Evolutionary conservation across 2,113 vertebrate species (phyloP), one percentile per base, ranked within the genome.

Genomic region (Ovis canadensis): DNA sequence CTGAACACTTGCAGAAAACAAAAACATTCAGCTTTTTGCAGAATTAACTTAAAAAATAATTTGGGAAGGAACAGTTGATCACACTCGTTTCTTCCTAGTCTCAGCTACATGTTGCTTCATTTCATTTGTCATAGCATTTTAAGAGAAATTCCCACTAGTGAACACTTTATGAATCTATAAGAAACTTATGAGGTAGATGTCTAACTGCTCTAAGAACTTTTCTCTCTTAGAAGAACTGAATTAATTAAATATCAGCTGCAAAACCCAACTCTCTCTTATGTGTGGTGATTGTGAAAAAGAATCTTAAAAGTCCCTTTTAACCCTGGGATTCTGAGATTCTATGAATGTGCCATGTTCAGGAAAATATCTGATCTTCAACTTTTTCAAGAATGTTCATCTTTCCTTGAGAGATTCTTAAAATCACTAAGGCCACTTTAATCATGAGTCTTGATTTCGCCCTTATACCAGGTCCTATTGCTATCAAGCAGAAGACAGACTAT

Each of bases 381-480:
- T 87, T 62, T 90, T 90, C 11, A 85, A 97, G 86, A 91, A 45
- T 77, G 60, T 89, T 93, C 94, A 48, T 36, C 25, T 91, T 92
- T 80, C 82, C 57, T 81, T 92, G 78, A 97, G 85, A 96, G 62
- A 62, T 19, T 89, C 71, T 93, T 88, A 91, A 93, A 96, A 82
- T 87, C 94, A 96, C 67, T 36, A 84, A 96, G 85, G 36, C n/a
- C 83, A 86, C 80, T 91, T 84, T 96, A 80, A 92, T 96, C 89
- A 90, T 6, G 8, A 91, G 14, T 74, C 48, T 95, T 84, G 9
- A 94, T 96, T 94, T 93, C 2, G 1, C 52, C 23, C 36, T 92
- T 74, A 77, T 15, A 31, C 13, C 3, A 84, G 50, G 40, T 54
- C 67, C 23, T 48, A 50, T 12, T 80, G 57, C 27, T 17, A 1